Evolutionary conservation across 2,888 invertebrate genomes (phyloP).

Genomic region (Himalopsyche anomala): DNA sequence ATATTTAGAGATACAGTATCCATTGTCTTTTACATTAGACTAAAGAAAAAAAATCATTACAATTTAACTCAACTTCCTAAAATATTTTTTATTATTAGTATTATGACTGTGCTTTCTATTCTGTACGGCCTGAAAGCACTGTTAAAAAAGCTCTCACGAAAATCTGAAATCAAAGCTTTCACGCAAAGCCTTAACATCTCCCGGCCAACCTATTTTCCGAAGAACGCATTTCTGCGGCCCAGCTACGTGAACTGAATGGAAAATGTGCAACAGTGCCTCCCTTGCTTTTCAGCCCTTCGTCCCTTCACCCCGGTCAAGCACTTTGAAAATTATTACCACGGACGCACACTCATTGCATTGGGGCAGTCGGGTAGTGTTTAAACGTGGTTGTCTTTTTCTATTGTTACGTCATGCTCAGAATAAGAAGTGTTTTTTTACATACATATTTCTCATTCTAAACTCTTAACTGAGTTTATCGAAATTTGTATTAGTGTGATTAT

Average conservation of each 20-base stretch:
- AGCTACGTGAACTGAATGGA: constrained; percentile 63
- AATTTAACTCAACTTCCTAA: background rate
- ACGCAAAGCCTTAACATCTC: constrained; percentile 57
- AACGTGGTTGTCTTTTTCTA: background rate
- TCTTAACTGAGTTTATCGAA: too few relatives aligned
- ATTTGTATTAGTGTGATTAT: too few relatives aligned
- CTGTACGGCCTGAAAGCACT: constrained; percentile 56
- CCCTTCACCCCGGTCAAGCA: constrained; percentile 59
- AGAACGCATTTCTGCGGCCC: constrained; percentile 64
- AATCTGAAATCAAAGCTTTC: constrained; percentile 64
- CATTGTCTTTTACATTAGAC: too few relatives aligned
- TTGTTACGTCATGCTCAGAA: background rate
- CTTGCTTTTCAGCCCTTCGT: background rate
- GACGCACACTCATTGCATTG: constrained; percentile 12
- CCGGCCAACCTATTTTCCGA: constrained; percentile 61
- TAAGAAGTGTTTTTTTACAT: background rate
- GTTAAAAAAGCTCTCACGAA: constrained; percentile 64
- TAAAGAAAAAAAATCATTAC: background rate
- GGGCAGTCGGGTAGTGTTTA: constrained; percentile 8
- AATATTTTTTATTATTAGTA: constrained; percentile 50
- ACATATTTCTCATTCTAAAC: too few relatives aligned
- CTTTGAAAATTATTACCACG: constrained; percentile 63
- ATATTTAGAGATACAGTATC: too few relatives aligned
- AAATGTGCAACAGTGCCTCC: constrained; percentile 60
- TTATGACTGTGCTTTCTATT: constrained; percentile 52